Evolutionary conservation across 2,888 invertebrate species (phyloP).

Genomic region (Lithodes maja): DNA sequence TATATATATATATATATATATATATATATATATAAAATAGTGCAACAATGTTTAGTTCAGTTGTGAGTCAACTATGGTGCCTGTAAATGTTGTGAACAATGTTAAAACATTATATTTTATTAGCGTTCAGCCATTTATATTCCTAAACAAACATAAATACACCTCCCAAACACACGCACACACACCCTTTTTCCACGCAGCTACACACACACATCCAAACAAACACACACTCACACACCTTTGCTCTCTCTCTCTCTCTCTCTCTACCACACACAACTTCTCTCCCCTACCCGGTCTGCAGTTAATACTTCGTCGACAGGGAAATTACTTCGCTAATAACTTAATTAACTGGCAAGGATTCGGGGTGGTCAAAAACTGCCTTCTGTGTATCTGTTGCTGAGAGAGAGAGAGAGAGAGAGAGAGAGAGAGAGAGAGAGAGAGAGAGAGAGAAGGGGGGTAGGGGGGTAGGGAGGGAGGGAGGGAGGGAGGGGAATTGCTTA

Average conservation of each 20-base stretch:
- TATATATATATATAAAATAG: too few species aligned
- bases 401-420: neutral
- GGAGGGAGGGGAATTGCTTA: neutral
- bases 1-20: too few species aligned
- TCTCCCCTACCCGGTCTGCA: neutral
- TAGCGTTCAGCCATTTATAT: too few species aligned
- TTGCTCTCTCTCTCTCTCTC: neutral
- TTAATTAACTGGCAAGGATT: slow-evolving; percentile 14
- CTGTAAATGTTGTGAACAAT: too few species aligned
- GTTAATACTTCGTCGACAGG: slow-evolving; percentile 17
- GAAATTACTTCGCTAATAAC: slow-evolving; percentile 13
- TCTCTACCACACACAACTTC: neutral
- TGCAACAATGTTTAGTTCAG: too few species aligned
- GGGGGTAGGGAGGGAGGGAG: neutral
- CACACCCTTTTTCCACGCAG: too few species aligned
- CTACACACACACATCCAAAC: too few species aligned
- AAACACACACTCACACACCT: neutral
- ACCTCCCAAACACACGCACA: too few species aligned
- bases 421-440: slow-evolving; percentile 2
- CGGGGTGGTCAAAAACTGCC: neutral
- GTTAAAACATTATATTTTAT: too few species aligned
- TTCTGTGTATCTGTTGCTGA: slow-evolving; percentile 1
- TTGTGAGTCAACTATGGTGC: too few species aligned
- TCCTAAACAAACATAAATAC: too few species aligned
- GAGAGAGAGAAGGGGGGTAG: neutral